Evolutionary conservation across 1,140 invertebrate species (phyloP).

Genomic region (Yoshiicerus persimilis): DNA sequence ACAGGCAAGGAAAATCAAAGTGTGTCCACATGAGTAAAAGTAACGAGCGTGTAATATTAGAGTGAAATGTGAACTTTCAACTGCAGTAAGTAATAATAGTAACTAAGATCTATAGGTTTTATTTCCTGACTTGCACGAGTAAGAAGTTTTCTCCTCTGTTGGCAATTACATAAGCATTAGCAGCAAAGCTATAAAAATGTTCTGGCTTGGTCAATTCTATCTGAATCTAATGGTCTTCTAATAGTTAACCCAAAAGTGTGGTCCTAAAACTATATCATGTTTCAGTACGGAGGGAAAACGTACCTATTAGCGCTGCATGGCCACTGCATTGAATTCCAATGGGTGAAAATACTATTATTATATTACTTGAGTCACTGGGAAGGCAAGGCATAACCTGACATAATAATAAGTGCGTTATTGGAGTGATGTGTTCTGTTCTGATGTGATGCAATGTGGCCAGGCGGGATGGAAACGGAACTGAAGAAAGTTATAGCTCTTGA

Average conservation of each 20-base stretch:
- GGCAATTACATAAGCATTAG: background rate
- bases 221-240: background rate
- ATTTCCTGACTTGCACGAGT: background rate
- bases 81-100: background rate
- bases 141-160: background rate
- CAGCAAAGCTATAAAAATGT: background rate
- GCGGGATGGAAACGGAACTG: background rate
- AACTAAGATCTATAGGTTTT: background rate
- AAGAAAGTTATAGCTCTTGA: slow-evolving; percentile 1
- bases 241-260: background rate
- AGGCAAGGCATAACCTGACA: background rate
- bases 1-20: background rate
- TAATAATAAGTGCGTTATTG: background rate
- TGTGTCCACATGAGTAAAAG: background rate
- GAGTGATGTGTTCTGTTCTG: background rate
- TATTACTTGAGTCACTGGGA: background rate
- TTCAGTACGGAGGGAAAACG: too few relatives aligned
- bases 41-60: background rate
- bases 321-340: background rate
- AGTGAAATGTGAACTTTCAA: background rate
- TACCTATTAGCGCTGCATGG: background rate
- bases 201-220: background rate
- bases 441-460: background rate
- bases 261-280: too few relatives aligned
- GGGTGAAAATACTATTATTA: background rate